Evolutionary conservation across 2,888 invertebrate species (phyloP).

Genomic region (Apantesis nais): DNA sequence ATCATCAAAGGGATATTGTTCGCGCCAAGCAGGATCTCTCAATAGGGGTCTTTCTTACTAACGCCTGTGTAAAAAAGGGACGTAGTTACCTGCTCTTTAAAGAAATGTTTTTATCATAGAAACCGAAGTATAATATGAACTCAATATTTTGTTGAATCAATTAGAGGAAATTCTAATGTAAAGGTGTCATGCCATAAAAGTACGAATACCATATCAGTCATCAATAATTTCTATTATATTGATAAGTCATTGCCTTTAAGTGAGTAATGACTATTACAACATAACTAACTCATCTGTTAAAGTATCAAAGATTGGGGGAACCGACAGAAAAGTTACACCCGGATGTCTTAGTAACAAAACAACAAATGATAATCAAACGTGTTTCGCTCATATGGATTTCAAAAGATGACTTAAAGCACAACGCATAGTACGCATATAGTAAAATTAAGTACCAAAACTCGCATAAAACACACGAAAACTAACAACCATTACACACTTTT

Average conservation of each 20-base stretch:
- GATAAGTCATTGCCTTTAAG: slow-evolving; percentile 29
- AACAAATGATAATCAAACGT: slow-evolving; percentile 80
- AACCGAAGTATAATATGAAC: slow-evolving; percentile 24
- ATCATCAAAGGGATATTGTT: slow-evolving; percentile 49
- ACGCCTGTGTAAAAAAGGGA: slow-evolving; percentile 70
- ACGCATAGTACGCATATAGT: slow-evolving; percentile 56
- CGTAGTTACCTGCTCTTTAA: slow-evolving; percentile 73
- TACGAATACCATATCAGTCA: slow-evolving; percentile 30
- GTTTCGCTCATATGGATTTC: slow-evolving; percentile 73
- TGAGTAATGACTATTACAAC: slow-evolving; percentile 35
- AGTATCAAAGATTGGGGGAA: slow-evolving; percentile 52
- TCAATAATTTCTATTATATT: slow-evolving; percentile 59
- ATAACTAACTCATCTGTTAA: slow-evolving; percentile 37
- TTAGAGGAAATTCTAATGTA: background rate
- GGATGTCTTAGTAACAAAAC: slow-evolving; percentile 81
- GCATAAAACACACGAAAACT: slow-evolving; percentile 60
- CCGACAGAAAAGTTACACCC: slow-evolving; percentile 66
- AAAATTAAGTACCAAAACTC: slow-evolving; percentile 63
- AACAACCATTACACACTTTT: slow-evolving; percentile 53
- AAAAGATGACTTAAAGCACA: slow-evolving; percentile 62
- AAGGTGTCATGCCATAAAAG: slow-evolving; percentile 7
- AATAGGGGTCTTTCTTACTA: slow-evolving; percentile 63
- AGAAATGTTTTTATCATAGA: slow-evolving; percentile 21
- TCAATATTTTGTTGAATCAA: slow-evolving; percentile 10
- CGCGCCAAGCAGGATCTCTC: slow-evolving; percentile 35